phyloP scores from a whole-genome alignment of 2,797 vertebrate species.

The Acipenser oxyrinchus region DNA sequence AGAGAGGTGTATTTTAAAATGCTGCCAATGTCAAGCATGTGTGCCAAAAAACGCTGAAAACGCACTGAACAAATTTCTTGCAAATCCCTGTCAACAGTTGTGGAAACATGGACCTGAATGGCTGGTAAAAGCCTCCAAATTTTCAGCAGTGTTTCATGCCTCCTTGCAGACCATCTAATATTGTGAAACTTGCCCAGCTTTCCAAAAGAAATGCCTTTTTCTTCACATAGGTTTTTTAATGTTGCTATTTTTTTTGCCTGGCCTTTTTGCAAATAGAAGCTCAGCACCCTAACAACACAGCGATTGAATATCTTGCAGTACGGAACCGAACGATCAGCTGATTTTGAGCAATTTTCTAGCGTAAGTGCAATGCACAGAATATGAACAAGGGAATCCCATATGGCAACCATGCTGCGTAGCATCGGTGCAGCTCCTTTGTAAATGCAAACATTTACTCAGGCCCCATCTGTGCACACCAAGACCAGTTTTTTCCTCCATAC shows the following conservation, averaged over 20 bases:
- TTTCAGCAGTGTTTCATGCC: neutral
- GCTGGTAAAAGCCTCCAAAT: neutral
- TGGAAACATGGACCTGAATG: neutral
- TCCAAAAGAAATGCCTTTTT: neutral
- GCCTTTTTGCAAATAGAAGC: too few species aligned
- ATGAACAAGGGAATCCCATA: too few species aligned
- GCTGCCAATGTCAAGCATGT: neutral
- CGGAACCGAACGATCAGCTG: too few species aligned
- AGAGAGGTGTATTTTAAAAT: neutral
- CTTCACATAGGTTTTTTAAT: neutral
- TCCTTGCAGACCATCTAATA: slow-evolving; percentile 1
- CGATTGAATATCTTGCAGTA: too few species aligned
- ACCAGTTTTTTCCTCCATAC: neutral
- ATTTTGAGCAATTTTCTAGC: too few species aligned
- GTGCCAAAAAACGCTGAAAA: neutral
- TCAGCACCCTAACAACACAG: too few species aligned
- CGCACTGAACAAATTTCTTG: neutral
- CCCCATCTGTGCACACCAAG: too few species aligned
- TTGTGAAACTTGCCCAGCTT: neutral
- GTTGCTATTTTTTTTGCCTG: neutral
- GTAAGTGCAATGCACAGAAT: too few species aligned
- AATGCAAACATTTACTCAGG: too few species aligned
- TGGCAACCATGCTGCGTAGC: too few species aligned
- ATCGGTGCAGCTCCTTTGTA: too few species aligned
- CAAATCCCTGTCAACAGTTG: neutral